Evolutionary conservation across 2,113 vertebrate species (phyloP), one percentile per base, ranked within the genome.

Genomic region (Phaetusa simplex): DNA sequence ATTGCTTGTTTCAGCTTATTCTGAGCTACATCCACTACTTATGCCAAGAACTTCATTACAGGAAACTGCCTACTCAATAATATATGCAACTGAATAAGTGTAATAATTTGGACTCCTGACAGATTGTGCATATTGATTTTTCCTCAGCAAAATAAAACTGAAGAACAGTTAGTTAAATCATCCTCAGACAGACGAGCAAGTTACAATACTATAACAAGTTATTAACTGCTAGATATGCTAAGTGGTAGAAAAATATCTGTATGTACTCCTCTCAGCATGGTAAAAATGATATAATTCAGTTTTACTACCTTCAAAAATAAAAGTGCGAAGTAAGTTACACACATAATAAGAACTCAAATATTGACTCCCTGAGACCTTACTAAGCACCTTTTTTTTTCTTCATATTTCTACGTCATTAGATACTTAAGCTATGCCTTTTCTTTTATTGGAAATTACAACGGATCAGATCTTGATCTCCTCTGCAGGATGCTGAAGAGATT

Each of bases 31-130:
- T 89, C 20, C 62, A 42, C 45, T 58, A 2, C 62, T 88, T 95
- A 90, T 94, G 93, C 91, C 91, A 95, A 96, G 83, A 95, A 58
- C 84, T 97, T 95, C 91, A 97, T 96, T 97, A 95, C 65, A 91
- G 52, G 82, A 80, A 95, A 2, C 70, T 88, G 53, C 78, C 89
- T 96, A 21, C 67, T 96, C 94, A 96, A 94, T 97, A 96, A 97
- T 95, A 88, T 53, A 94, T 96, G 89, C 76, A 86, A 70, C 40
- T 77, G 93, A 94, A 40, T 76, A 92, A 92, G 65, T 72, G 56
- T 82, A 94, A 93, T 92, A 49, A 93, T 96, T 86, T 96, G 93
- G 97, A 77, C 82, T 94, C 66, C 82, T 88, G 96, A 91, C 81
- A 91, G 87, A 36, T 55, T 88, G 78, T 91, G 73, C 74, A 91